Evolutionary conservation across 2,797 vertebrate genomes (phyloP).

Genomic region (Tangara arthus): DNA sequence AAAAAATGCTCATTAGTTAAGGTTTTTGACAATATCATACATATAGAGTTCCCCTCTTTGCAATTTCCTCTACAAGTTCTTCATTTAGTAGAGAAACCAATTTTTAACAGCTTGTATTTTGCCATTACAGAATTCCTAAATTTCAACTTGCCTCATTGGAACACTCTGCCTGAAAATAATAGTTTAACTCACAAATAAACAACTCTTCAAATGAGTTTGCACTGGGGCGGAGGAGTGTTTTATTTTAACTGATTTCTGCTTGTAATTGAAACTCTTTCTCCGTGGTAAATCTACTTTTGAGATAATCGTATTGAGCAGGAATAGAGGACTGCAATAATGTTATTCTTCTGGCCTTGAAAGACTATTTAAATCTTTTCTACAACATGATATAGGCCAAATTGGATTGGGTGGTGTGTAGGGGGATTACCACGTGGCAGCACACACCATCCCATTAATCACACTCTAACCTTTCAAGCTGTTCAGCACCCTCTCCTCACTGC

Average conservation of each 20-base stretch:
- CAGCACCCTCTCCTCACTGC: background rate
- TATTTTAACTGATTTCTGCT: background rate
- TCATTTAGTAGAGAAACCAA: background rate
- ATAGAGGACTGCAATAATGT: background rate
- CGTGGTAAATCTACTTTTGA: background rate
- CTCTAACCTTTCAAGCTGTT: slow-evolving; percentile 45
- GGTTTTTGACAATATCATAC: background rate
- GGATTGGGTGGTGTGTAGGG: background rate
- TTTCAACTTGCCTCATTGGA: background rate
- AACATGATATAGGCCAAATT: background rate
- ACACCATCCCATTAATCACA: slow-evolving; percentile 12
- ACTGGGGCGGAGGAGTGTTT: background rate
- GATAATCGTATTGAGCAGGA: background rate
- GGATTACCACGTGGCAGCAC: background rate
- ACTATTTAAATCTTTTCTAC: slow-evolving; percentile 41
- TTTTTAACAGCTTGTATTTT: background rate
- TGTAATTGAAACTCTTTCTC: background rate
- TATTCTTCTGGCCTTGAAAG: slow-evolving; percentile 8
- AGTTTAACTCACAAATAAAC: background rate
- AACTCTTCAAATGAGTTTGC: background rate
- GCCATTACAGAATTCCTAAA: background rate
- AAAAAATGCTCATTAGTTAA: background rate
- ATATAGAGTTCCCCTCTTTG: background rate
- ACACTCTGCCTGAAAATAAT: background rate
- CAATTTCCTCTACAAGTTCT: background rate